phyloP scores from a whole-genome alignment of 2,888 invertebrate genomes.

The Cerceris rybyensis region DNA sequence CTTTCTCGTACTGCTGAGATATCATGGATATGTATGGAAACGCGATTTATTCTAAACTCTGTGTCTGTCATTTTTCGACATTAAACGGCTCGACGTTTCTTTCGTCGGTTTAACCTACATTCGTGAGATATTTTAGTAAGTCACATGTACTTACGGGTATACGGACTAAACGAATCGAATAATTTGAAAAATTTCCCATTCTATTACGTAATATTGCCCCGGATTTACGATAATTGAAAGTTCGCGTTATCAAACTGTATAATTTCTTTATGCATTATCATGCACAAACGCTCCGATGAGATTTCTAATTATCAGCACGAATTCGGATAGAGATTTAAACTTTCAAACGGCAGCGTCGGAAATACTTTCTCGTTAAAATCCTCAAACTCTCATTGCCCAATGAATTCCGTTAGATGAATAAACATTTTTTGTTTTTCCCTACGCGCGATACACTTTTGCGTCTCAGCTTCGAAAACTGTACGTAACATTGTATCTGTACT shows the following conservation, averaged over 20 bases:
- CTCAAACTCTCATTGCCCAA: conserved; percentile 16
- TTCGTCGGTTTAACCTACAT: neutral
- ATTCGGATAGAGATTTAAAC: neutral
- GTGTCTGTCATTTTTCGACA: too few relatives aligned
- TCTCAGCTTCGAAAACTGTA: conserved; percentile 27
- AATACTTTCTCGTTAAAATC: neutral
- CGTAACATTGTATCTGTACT: conserved; percentile 28
- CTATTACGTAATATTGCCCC: too few relatives aligned
- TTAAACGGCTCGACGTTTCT: too few relatives aligned
- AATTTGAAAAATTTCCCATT: too few relatives aligned
- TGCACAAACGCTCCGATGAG: neutral
- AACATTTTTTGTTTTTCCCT: neutral
- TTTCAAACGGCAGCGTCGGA: neutral
- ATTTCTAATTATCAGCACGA: neutral
- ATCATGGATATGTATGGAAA: too few relatives aligned
- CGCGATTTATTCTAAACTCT: too few relatives aligned
- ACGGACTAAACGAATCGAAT: too few relatives aligned
- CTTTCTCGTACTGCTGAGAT: too few relatives aligned
- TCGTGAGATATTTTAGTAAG: neutral
- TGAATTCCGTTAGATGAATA: neutral
- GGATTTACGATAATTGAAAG: too few relatives aligned
- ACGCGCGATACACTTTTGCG: conserved; percentile 49
- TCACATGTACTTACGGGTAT: neutral
- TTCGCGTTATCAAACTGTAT: neutral
- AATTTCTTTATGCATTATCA: neutral